Base-by-base conservation (phyloP, 1,140 invertebrate species). In the Ips typographus region DNA sequence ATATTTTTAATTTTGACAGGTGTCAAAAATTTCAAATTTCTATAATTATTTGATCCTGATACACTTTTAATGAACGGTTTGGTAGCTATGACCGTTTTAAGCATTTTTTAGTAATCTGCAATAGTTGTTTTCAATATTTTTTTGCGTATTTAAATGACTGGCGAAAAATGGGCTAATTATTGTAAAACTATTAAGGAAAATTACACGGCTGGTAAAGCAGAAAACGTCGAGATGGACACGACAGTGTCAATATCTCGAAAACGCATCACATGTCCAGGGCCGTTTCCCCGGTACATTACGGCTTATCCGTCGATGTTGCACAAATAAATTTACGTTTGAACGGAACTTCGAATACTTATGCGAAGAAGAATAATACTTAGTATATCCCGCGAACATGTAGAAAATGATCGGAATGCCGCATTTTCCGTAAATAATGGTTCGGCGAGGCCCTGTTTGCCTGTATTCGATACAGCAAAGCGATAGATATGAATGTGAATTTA, bases 341-440 rank as follows among this genome's bases (percentile, higher is more conserved):
- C 49, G 63, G 63, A 65, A 65, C 56, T 65, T 40, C 63, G 51
- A 44, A 65, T 55, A 65, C 39, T 42, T 56, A 65, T 56, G 42
- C 52, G 52, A 40, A 59, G 41, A 66, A 66, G 64, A 65, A 65
- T 65, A 65, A 65, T 65, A 22, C 22, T 22, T 22, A 42, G 56
- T 58, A 43, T 66, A 66, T 56, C 64, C 37, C 6, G 6, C 37
- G 60, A 69, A 69, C 56, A 69, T 63, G 67, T 56, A 53, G 57
- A 63, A 60, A 69, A 69, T 69, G 67, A 69, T 62, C 58, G 67
- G 67, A 69, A 69, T 69, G 47, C 57, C 42, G 67, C 67, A 60
- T 53, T 69, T 69, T 69, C 67, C 56, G 51, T 69, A 69, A 69
- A 69, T 69, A 69, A 69, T 69, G 67, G 52, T 56, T 51, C 40